Evolutionary conservation across 2,113 vertebrate species (phyloP).

Genomic region (Notiomystis cincta): DNA sequence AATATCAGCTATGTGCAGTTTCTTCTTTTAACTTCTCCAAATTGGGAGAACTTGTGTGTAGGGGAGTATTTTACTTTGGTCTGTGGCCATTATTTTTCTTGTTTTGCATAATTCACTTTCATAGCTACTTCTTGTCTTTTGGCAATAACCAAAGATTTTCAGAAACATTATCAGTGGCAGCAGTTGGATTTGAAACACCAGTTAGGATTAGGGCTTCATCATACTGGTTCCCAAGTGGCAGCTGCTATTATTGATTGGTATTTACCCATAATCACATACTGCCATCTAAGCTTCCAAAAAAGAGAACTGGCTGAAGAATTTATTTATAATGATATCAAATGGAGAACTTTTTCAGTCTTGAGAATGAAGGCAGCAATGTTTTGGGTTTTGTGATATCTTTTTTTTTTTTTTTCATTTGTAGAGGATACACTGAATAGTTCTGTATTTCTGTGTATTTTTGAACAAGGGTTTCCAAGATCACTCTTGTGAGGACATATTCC

Average conservation of each 20-base stretch:
- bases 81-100: neutral
- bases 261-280: neutral
- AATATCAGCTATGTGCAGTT: neutral
- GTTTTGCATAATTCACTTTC: neutral
- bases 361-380: neutral
- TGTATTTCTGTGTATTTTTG: neutral
- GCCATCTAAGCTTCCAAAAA: neutral
- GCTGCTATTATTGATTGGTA: neutral
- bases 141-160: neutral
- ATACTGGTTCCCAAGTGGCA: neutral
- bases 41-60: neutral
- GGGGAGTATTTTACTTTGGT: neutral
- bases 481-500: neutral
- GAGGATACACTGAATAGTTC: neutral
- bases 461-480: neutral
- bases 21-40: neutral
- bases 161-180: neutral
- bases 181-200: neutral
- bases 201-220: neutral
- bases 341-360: neutral
- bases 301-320: neutral
- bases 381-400: accelerated
- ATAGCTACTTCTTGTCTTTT: neutral
- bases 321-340: neutral
- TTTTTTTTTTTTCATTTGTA: neutral